Conservation (phyloP, 2,113 vertebrate species). For the Turdus rufiventris region DNA sequence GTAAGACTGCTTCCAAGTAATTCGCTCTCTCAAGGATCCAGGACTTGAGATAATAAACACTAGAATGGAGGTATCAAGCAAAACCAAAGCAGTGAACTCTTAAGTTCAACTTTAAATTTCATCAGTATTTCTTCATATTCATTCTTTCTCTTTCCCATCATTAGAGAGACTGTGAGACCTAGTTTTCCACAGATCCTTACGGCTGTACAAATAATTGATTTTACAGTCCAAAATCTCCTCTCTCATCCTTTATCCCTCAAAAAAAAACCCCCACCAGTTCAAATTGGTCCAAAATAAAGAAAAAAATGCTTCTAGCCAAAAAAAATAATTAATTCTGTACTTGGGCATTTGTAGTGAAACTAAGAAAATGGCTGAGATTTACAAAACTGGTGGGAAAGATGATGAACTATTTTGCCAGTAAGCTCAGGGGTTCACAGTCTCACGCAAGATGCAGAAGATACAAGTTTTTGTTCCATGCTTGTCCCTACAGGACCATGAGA, state of each 20-base stretch:
- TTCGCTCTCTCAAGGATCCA: background rate
- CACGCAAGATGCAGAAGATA: background rate
- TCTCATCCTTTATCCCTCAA: conserved; percentile 30
- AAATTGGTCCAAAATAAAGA: conserved; percentile 48
- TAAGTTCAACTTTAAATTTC: conserved; percentile 45
- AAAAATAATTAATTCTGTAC: background rate
- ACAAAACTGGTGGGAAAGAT: background rate
- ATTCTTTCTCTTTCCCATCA: conserved; percentile 53
- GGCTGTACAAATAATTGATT: conserved; percentile 64
- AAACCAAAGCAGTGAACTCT: conserved; percentile 29
- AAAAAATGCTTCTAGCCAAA: conserved; percentile 12
- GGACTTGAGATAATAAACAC: conserved; percentile 59
- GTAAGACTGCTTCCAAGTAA: conserved; percentile 4
- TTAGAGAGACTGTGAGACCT: conserved; percentile 15
- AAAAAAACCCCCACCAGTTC: background rate
- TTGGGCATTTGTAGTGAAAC: background rate
- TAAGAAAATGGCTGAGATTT: background rate
- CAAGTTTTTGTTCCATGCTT: background rate
- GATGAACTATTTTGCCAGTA: background rate
- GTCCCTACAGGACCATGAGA: background rate
- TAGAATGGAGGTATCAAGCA: conserved; percentile 22
- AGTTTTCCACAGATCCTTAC: conserved; percentile 37
- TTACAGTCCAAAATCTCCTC: conserved; percentile 50
- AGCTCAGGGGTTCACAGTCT: background rate
- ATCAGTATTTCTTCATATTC: background rate